Conservation (phyloP, 2,797 vertebrate genomes). For the Podarcis lilfordi region DNA sequence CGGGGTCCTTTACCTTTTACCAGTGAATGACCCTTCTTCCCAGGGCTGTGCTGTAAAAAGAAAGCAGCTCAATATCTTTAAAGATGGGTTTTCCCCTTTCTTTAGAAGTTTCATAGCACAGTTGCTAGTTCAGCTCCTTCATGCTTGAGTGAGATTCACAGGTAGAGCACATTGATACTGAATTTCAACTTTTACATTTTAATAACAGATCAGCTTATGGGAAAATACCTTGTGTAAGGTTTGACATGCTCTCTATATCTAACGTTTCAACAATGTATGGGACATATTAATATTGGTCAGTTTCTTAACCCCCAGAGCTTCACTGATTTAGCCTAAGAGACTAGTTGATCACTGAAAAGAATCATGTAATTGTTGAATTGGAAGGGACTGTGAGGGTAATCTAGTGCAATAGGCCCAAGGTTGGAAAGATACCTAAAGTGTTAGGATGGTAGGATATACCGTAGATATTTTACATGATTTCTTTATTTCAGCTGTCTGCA, state of each 20-base stretch:
- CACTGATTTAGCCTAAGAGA: not conserved
- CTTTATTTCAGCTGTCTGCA: not conserved
- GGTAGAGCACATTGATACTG: not conserved
- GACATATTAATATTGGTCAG: not conserved
- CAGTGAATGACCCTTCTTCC: not conserved
- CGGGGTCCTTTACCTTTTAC: no score
- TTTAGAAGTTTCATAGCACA: slow-evolving; percentile 11
- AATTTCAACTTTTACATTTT: not conserved
- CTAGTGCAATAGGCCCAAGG: not conserved
- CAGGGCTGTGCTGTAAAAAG: not conserved
- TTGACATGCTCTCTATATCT: not conserved
- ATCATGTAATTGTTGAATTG: no score
- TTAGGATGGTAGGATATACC: not conserved
- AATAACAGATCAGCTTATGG: not conserved
- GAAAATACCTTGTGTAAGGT: not conserved
- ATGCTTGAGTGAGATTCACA: slow-evolving; percentile 21
- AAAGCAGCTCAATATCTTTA: not conserved
- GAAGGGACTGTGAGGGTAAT: no score
- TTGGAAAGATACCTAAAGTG: not conserved
- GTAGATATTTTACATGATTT: not conserved
- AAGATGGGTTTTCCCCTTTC: not conserved
- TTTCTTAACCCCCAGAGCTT: not conserved
- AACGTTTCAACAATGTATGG: not conserved
- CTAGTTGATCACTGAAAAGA: not conserved
- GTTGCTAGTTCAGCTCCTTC: slow-evolving; percentile 29